Conservation (phyloP, 2,797 vertebrate species). For the Falco berigora region DNA sequence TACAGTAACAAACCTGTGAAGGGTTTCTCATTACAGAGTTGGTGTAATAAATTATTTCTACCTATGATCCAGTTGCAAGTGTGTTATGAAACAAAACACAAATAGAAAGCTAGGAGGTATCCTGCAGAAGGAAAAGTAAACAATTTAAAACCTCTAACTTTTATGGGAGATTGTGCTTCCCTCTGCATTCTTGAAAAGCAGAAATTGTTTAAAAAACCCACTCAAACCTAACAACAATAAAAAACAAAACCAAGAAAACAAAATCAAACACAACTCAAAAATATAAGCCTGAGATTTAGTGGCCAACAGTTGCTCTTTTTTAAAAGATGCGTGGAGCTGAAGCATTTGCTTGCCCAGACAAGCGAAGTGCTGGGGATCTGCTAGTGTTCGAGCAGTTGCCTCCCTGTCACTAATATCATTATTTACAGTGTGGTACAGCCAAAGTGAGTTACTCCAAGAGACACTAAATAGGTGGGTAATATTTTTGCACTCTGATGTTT, state of each 20-base stretch:
- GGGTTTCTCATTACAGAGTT: not conserved
- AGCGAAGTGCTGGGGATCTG: not conserved
- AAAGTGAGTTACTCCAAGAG: conserved; percentile 10
- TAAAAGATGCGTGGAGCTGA: not conserved
- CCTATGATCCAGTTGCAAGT: not conserved
- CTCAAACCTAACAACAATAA: not conserved
- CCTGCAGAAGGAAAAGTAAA: not conserved
- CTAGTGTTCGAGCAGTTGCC: not conserved
- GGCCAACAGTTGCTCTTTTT: not conserved
- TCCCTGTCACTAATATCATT: conserved; percentile 12
- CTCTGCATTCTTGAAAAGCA: not conserved
- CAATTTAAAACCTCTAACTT: not conserved
- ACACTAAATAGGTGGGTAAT: conserved; percentile 4
- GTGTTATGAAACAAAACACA: not conserved
- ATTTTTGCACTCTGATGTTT: conserved; percentile 52
- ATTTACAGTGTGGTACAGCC: conserved; percentile 34
- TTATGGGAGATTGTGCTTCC: not conserved
- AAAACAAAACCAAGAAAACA: not conserved
- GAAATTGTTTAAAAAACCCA: not conserved
- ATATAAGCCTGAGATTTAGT: not conserved
- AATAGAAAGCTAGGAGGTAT: not conserved
- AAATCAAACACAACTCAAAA: not conserved
- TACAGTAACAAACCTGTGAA: not conserved
- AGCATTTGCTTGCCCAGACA: conserved; percentile 24
- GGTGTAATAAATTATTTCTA: not conserved